phyloP scores from a whole-genome alignment of 1,140 invertebrate species.

The Scaptomyza graminum region DNA sequence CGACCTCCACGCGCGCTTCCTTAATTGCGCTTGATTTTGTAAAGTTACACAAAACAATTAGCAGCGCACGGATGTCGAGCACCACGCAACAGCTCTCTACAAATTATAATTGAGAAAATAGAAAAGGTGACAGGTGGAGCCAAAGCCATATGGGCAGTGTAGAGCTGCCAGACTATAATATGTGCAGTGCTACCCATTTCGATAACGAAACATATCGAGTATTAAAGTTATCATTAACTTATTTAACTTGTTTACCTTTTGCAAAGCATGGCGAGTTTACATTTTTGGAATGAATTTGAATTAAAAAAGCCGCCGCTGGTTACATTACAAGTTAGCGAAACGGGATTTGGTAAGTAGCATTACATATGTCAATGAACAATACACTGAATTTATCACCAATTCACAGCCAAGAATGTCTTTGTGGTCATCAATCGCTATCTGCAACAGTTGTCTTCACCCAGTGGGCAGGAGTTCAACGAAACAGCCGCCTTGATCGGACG shows the following conservation, averaged over 20 bases:
- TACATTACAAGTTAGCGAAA: conserved; percentile 57
- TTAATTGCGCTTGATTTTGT: background rate
- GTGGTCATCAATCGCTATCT: conserved; percentile 60
- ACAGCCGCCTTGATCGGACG: conserved; percentile 70
- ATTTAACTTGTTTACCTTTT: conserved; percentile 41
- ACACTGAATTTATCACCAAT: background rate
- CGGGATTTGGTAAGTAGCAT: conserved; percentile 51
- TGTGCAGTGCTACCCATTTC: conserved; percentile 12
- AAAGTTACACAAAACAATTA: conserved; percentile 21
- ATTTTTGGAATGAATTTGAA: conserved; percentile 78
- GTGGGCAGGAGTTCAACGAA: conserved; percentile 54
- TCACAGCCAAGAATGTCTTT: conserved; percentile 62
- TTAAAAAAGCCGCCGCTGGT: conserved; percentile 76
- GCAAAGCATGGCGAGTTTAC: conserved; percentile 41
- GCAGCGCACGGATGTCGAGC: conserved; percentile 11
- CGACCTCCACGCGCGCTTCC: conserved; percentile 31
- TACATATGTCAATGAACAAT: background rate
- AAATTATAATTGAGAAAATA: conserved; percentile 33
- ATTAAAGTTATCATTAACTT: too few relatives aligned
- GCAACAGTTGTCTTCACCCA: conserved; percentile 35
- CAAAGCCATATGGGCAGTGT: conserved; percentile 26
- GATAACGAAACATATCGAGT: too few relatives aligned
- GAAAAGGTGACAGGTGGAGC: conserved; percentile 39
- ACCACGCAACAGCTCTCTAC: conserved; percentile 45
- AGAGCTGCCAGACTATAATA: conserved; percentile 28